Evolutionary conservation across 2,888 invertebrate species (phyloP).

Genomic region (Chymomyza amoena): DNA sequence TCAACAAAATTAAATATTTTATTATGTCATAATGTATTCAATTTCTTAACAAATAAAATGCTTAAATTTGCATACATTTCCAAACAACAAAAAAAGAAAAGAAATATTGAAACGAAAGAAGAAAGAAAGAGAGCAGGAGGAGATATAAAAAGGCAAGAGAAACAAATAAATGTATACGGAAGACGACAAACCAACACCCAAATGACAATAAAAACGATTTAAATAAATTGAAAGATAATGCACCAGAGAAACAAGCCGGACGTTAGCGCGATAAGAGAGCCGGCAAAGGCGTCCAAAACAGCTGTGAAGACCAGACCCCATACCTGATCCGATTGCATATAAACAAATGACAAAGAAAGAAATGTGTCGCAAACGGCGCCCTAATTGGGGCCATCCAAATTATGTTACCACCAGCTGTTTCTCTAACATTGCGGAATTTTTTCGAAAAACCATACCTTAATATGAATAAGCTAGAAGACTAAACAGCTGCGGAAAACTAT

Average conservation of each 20-base stretch:
- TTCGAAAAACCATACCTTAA: background rate
- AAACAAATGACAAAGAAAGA: slow-evolving; percentile 33
- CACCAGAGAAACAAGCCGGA: background rate
- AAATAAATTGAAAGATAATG: slow-evolving; percentile 59
- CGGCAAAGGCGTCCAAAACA: slow-evolving; percentile 25
- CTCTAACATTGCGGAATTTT: background rate
- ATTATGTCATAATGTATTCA: slow-evolving; percentile 59
- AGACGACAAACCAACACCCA: slow-evolving; percentile 23
- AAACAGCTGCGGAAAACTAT: background rate
- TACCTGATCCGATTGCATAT: slow-evolving; percentile 48
- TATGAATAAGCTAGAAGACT: too few species aligned
- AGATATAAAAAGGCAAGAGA: slow-evolving; percentile 22
- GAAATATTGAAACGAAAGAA: too few species aligned
- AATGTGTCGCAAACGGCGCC: slow-evolving; percentile 28
- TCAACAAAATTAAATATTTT: slow-evolving; percentile 23
- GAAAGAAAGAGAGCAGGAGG: slow-evolving; percentile 1
- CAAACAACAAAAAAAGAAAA: slow-evolving; percentile 15
- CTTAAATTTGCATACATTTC: slow-evolving; percentile 50
- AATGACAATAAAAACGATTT: slow-evolving; percentile 39
- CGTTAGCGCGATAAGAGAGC: background rate
- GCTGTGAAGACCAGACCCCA: background rate
- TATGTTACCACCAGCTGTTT: background rate
- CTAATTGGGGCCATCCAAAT: background rate
- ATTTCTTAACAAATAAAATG: slow-evolving; percentile 54
- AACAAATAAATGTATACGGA: slow-evolving; percentile 31